Evolutionary conservation across 2,797 vertebrate genomes (phyloP).

Genomic region (Platalea minor): DNA sequence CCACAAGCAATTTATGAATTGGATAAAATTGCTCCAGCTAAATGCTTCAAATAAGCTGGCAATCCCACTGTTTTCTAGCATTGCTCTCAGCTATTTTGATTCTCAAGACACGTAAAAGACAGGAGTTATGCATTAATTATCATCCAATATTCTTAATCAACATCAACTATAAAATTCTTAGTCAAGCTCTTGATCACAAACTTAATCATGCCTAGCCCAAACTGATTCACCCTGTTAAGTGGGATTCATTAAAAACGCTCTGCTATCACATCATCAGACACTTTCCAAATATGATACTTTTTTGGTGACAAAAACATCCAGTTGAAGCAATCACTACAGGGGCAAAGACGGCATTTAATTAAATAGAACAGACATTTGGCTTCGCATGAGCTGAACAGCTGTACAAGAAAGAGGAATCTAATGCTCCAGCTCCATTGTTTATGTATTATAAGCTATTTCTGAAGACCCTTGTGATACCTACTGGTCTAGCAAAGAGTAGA

Average conservation of each 20-base stretch:
- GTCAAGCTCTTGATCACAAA: constrained; percentile 58
- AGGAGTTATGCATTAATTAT: constrained; percentile 52
- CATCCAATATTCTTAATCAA: constrained; percentile 58
- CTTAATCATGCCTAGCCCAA: constrained; percentile 58
- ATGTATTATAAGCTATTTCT: not conserved
- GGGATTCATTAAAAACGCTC: constrained; percentile 36
- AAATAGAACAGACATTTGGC: not conserved
- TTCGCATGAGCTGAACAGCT: not conserved
- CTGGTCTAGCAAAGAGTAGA: not conserved
- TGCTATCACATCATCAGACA: not conserved
- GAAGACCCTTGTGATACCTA: not conserved
- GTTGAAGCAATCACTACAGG: not conserved
- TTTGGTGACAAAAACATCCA: constrained; percentile 13
- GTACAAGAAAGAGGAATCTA: not conserved
- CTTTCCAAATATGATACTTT: not conserved
- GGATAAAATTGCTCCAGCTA: not conserved
- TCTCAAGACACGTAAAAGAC: constrained; percentile 46
- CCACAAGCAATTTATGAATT: not conserved
- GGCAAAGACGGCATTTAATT: not conserved
- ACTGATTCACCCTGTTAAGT: constrained; percentile 45
- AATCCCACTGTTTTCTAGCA: not conserved
- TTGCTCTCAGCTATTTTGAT: not conserved
- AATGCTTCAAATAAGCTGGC: not conserved
- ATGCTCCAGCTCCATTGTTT: not conserved
- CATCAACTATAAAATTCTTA: constrained; percentile 44